phyloP scores from a whole-genome alignment of 2,888 invertebrate genomes.

The Ectobius pallidus region DNA sequence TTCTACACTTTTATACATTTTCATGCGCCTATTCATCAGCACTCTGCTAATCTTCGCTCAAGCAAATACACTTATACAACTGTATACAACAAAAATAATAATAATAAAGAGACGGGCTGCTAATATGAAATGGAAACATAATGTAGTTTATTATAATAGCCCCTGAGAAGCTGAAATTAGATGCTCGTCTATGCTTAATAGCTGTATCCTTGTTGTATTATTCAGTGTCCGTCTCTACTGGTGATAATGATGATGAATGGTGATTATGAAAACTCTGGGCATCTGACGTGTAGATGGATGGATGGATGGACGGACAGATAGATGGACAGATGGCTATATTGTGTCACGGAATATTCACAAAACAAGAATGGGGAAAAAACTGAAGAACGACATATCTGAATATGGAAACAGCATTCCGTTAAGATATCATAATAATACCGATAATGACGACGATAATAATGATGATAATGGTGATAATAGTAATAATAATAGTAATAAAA shows the following conservation, averaged over 20 bases:
- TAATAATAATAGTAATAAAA: neutral
- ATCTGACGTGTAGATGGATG: neutral
- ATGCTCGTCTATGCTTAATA: too few relatives aligned
- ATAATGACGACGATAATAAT: neutral
- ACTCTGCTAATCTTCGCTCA: too few relatives aligned
- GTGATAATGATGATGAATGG: neutral
- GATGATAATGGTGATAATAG: neutral
- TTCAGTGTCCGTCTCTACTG: neutral
- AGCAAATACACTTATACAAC: too few relatives aligned
- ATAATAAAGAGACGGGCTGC: too few relatives aligned
- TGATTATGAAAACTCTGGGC: conserved; percentile 6
- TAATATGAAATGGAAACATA: too few relatives aligned
- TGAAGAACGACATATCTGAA: neutral
- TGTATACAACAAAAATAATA: too few relatives aligned
- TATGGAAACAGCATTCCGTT: neutral
- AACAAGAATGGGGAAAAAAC: neutral
- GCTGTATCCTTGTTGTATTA: neutral
- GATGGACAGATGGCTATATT: conserved; percentile 5
- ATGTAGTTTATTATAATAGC: too few relatives aligned
- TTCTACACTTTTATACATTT: too few relatives aligned
- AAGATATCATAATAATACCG: neutral
- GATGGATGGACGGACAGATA: neutral
- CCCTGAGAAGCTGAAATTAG: too few relatives aligned
- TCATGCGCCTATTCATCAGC: too few relatives aligned
- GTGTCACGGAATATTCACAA: neutral